Evolutionary conservation across 2,888 invertebrate species (phyloP).

Genomic region (Bellardia bayeri): DNA sequence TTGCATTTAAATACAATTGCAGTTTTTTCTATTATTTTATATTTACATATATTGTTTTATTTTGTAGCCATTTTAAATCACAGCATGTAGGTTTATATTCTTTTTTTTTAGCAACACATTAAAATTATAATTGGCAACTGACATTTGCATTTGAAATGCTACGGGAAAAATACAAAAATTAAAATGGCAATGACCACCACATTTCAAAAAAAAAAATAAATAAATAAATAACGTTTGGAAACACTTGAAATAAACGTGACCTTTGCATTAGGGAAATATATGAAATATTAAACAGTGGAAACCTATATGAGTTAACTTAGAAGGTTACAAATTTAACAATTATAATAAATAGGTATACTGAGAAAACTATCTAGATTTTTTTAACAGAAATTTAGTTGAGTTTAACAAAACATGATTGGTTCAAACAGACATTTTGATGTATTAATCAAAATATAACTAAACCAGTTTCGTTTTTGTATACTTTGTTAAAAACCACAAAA

Average conservation of each 20-base stretch:
- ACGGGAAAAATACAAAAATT: slow-evolving; percentile 27
- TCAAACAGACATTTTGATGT: no score
- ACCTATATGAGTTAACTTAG: not conserved
- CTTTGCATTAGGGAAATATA: slow-evolving; percentile 37
- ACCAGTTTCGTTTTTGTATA: no score
- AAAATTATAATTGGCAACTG: slow-evolving; percentile 72
- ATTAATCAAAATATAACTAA: no score
- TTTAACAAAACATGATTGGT: no score
- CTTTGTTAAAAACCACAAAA: no score
- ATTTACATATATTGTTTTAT: not conserved
- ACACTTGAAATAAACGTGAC: slow-evolving; percentile 71
- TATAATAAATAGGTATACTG: no score
- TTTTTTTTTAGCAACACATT: slow-evolving; percentile 46
- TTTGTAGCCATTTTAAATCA: slow-evolving; percentile 61
- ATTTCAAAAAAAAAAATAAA: slow-evolving; percentile 46
- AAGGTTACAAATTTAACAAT: not conserved
- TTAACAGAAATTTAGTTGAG: no score
- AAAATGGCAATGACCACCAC: slow-evolving; percentile 46
- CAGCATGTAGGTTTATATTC: slow-evolving; percentile 61
- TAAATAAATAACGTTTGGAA: slow-evolving; percentile 28
- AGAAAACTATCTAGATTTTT: no score
- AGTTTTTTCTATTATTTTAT: not conserved
- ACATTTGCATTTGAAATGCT: slow-evolving; percentile 65
- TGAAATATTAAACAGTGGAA: slow-evolving; percentile 44
- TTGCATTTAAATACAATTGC: slow-evolving; percentile 26